Evolutionary conservation across 1,140 invertebrate genomes (phyloP), one percentile per base, ranked within the genome.

Genomic region (Teleogryllus occipitalis): DNA sequence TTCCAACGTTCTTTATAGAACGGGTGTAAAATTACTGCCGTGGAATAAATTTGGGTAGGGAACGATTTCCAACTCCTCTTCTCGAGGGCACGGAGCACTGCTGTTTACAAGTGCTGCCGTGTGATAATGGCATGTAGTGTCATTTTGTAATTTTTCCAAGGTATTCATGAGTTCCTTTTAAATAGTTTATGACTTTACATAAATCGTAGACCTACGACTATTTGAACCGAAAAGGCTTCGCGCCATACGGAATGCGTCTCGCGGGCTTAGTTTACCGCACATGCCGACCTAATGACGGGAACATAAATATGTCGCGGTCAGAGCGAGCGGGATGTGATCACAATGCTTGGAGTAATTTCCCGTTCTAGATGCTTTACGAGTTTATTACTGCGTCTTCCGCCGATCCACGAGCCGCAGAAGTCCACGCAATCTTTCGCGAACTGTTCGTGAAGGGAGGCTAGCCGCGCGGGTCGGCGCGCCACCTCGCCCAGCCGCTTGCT

Each of bases 21-120:
- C 54, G 54, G 54, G 54, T 65, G 54, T 65, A 65, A 65, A 65
- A 65, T 65, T 65, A 65, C 54, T 65, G 54, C 54, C 54, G 54
- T 65, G 54, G 54, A 65, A 65, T 65, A 65, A 65, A 65, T 65
- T 65, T 18, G 27, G 54, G 54, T 65, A 10, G 54, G 18, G 54
- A 65, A 65, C 54, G 54, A 65, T 65, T 65, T 65, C 54, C 10
- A 65, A 65, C 54, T 65, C 54, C 54, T 39, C 54, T 65, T 65
- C 54, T 14, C 54, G 10, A 18, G 54, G 54, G 10, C 54, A 18
- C 54, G 54, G 54, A 14, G 7, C 18, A 14, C 54, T 18, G 10
- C 54, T 65, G 54, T 65, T 65, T 65, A 65, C 54, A 65, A 65
- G 54, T 65, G 10, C 54, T 65, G 54, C 18, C 54, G 54, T 65